phyloP scores from a whole-genome alignment of 2,888 invertebrate species.

The Augochlorella aurata region DNA sequence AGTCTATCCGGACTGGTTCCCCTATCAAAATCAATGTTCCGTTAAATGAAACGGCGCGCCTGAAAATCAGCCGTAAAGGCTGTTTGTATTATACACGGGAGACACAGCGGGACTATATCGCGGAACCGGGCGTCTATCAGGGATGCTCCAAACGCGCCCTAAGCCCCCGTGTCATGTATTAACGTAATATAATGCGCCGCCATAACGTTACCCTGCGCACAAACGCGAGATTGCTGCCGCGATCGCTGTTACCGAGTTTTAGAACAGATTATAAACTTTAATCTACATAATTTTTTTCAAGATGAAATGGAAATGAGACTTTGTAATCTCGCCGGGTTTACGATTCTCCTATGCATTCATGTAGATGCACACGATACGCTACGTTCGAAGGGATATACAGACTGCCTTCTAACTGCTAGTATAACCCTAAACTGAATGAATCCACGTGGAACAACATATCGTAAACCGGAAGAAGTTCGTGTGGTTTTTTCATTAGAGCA shows the following conservation, averaged over 20 bases:
- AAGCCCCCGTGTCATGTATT: constrained; percentile 31
- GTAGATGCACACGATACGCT: neutral
- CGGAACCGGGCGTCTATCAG: constrained; percentile 35
- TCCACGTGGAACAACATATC: neutral
- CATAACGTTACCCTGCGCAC: constrained; percentile 15
- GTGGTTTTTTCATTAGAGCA: no score
- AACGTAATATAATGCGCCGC: constrained; percentile 42
- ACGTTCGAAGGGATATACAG: neutral
- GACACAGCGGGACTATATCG: constrained; percentile 9
- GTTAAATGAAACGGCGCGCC: constrained; percentile 52
- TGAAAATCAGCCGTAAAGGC: constrained; percentile 35
- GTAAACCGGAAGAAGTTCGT: no score
- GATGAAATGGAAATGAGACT: constrained; percentile 7
- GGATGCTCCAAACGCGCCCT: constrained; percentile 29
- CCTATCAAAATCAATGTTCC: constrained; percentile 51
- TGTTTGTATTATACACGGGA: constrained; percentile 12
- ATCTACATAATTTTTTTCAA: constrained; percentile 1
- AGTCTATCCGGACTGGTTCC: constrained; percentile 19
- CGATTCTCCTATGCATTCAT: neutral
- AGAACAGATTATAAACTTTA: neutral
- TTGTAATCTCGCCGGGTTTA: neutral
- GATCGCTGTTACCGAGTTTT: neutral
- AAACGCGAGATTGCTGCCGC: constrained; percentile 1
- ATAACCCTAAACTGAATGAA: neutral
- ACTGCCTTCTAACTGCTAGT: neutral